Evolutionary conservation across 2,888 invertebrate species (phyloP), one percentile per base, ranked within the genome.

Genomic region (Pachydiplax longipennis): DNA sequence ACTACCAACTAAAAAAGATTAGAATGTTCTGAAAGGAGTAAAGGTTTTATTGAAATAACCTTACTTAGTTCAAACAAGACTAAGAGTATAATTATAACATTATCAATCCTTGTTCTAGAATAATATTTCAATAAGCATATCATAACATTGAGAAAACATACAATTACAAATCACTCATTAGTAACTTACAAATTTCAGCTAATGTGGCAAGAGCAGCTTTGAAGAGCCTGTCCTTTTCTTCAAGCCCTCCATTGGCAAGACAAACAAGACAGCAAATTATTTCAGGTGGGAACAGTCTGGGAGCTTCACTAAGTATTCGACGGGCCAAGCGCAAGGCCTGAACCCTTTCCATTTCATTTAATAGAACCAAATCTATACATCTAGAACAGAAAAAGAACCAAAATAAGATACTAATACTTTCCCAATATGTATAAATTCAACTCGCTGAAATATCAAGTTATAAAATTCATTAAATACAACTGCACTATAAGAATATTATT

Each of bases 301-400:
- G 96, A 61, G 95, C 95, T 93, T 95, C 95, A 93, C 95, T 95
- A 90, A 97, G 94, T 92, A 97, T 95, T 93, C 95, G 95, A 90
- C 98, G 95, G 91, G 98, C 97, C 91, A 99, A 95, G 93, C 98
- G 97, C 92, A 99, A 95, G 0, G 98, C 98, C 94, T 99, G 99
- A 90, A 98, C 96, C 81, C 99, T 95, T 94, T 99, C 99, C 80
- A 94, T 93, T 91, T 95, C 94, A 94, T 98, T 98, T 92, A 97
- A 97, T 87, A 98, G 95, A 94, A 97, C 96, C 91, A 99, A 95
- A 94, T 99, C 99, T 93, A 99, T 96, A 92, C 98, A 98, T 93
- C 98, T 97, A 92, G 93, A 94, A 53, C n/a, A 53, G 3, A 58
- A 92, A 92, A 80, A 92, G 65, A 58, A 37, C 80, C 37, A 31